Percentiles rank a stretch among this genome's conserved stretches.
Conservation (phyloP, 2,113 vertebrate species). For the Phyllostomus hastatus region DNA sequence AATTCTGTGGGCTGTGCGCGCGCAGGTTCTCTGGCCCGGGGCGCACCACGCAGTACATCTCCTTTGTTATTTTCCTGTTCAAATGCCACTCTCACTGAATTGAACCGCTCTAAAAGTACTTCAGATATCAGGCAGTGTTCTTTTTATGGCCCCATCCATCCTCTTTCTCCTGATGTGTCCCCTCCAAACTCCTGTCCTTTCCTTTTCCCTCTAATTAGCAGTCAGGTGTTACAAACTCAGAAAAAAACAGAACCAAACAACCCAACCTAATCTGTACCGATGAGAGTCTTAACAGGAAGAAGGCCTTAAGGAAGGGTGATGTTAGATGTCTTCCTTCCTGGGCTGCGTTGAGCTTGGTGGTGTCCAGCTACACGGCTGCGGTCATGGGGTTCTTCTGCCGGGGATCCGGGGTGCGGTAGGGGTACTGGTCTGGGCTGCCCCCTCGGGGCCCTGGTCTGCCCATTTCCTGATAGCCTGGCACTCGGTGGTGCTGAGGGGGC, state of each 20-base stretch:
- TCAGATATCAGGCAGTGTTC: constrained; percentile 44
- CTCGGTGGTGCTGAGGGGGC: constrained; percentile 87
- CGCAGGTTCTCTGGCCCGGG: constrained; percentile 47
- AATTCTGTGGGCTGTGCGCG: fast-evolving
- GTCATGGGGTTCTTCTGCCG: constrained; percentile 91
- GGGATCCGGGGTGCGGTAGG: constrained; percentile 83
- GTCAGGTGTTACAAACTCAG: neutral
- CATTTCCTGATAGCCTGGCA: constrained; percentile 85
- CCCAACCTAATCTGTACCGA: constrained; percentile 40
- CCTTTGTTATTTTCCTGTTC: constrained; percentile 43
- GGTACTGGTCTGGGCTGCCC: constrained; percentile 83
- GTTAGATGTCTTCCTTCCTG: fast-evolving
- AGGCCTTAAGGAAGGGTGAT: neutral
- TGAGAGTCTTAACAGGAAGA: constrained; percentile 46
- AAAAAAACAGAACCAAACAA: constrained; percentile 21
- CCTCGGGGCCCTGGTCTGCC: constrained; percentile 80
- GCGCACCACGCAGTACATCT: neutral
- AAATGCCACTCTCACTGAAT: constrained; percentile 22
- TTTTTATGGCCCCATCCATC: constrained; percentile 12
- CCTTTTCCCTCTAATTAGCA: neutral
- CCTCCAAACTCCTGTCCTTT: constrained; percentile 18
- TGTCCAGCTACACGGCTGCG: constrained; percentile 86
- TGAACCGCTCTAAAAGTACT: constrained; percentile 52
- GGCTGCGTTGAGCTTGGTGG: neutral
- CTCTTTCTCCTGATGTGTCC: neutral